Evolutionary conservation across 2,888 invertebrate species (phyloP).

Genomic region (Octonoba sinensis): DNA sequence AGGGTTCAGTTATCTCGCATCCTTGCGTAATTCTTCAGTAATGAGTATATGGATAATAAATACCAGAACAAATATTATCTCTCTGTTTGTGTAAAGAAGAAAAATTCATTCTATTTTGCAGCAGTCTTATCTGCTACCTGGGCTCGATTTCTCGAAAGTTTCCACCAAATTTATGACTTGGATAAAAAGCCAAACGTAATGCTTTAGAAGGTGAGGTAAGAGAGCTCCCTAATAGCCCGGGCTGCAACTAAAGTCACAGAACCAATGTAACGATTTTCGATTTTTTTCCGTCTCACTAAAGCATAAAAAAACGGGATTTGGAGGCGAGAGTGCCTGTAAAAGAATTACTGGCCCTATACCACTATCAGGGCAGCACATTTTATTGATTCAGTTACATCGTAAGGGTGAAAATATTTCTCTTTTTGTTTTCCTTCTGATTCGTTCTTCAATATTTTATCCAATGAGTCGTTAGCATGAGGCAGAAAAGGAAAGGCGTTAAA

Average conservation of each 20-base stretch:
- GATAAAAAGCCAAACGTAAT: conserved; percentile 48
- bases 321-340: conserved; percentile 11
- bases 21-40: no score
- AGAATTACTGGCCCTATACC: conserved; percentile 25
- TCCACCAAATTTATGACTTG: conserved; percentile 44
- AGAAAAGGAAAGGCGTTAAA: conserved; percentile 4
- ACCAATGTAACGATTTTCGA: conserved; percentile 55
- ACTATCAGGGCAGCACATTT: conserved; percentile 4
- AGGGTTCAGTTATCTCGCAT: no score
- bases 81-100: no score
- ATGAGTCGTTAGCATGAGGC: neutral
- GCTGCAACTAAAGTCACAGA: conserved; percentile 46
- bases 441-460: conserved; percentile 42
- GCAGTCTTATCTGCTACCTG: conserved; percentile 27
- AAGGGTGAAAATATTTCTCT: conserved; percentile 21
- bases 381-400: conserved; percentile 45
- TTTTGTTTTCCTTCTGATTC: conserved; percentile 23
- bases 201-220: conserved; percentile 42
- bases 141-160: conserved; percentile 38
- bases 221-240: conserved; percentile 40
- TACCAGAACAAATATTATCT: no score
- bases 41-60: no score
- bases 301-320: conserved; percentile 31
- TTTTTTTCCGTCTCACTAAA: conserved; percentile 41
- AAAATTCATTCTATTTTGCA: conserved; percentile 16